Percentiles rank a stretch among this genome's conserved stretches.
Evolutionary conservation across 2,888 invertebrate genomes (phyloP).

Genomic region (Macrophya annulata): DNA sequence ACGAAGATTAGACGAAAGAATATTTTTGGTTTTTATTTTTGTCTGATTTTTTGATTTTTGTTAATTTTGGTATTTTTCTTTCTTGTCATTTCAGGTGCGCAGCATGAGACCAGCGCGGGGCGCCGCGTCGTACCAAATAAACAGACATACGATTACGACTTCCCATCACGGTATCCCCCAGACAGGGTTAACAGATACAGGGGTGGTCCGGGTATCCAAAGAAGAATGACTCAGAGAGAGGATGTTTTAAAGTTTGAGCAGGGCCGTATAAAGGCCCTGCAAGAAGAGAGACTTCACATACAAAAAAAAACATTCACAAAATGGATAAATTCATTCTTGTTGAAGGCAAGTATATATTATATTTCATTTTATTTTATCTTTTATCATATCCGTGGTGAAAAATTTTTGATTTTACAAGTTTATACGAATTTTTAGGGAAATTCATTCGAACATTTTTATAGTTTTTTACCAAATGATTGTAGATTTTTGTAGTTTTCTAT

Average conservation of each 20-base stretch:
- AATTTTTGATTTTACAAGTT: neutral
- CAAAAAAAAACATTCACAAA: slow-evolving; percentile 99
- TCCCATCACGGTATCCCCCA: slow-evolving; percentile 59
- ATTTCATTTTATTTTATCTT: slow-evolving; percentile 47
- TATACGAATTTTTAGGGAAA: neutral
- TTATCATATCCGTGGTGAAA: slow-evolving; percentile 34
- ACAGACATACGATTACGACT: slow-evolving; percentile 65
- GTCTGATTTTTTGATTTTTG: neutral
- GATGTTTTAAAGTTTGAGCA: slow-evolving; percentile 97
- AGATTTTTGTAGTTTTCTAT: too few species aligned
- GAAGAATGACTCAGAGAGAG: slow-evolving; percentile 94
- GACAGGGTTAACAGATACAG: slow-evolving; percentile 66
- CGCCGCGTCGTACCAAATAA: slow-evolving; percentile 74
- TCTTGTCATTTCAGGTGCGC: slow-evolving; percentile 71
- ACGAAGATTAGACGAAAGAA: too few species aligned
- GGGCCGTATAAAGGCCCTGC: slow-evolving; percentile 97
- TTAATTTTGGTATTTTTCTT: neutral
- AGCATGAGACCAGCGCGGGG: slow-evolving; percentile 78
- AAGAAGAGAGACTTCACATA: slow-evolving; percentile 98
- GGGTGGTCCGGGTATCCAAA: slow-evolving; percentile 81
- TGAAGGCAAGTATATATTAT: slow-evolving; percentile 86
- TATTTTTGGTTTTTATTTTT: neutral
- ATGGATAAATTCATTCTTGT: slow-evolving; percentile 99
- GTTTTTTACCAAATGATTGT: neutral
- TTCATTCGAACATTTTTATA: neutral